Conservation (phyloP, 2,888 invertebrate genomes). For the Yponomeuta evonymella region DNA sequence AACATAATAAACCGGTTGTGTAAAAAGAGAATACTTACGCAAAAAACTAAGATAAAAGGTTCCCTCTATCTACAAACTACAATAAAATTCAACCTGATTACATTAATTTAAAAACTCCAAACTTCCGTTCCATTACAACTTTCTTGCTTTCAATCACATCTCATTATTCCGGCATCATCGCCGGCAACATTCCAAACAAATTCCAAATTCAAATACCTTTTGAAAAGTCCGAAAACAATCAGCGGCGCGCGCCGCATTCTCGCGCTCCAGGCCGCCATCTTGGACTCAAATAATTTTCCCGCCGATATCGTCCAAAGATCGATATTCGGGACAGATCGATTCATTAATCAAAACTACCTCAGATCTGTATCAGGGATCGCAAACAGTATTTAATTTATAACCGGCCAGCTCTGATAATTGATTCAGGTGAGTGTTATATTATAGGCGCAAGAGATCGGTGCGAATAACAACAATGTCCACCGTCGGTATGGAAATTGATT, state of each 20-base stretch:
- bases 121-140: not conserved
- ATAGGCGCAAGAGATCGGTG: slow-evolving; percentile 52
- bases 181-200: slow-evolving; percentile 6
- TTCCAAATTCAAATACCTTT: slow-evolving; percentile 12
- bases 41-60: too few relatives aligned
- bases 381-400: slow-evolving; percentile 71
- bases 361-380: slow-evolving; percentile 63
- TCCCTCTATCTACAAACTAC: too few relatives aligned
- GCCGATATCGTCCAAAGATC: slow-evolving; percentile 38
- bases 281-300: slow-evolving; percentile 48
- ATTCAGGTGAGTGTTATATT: slow-evolving; percentile 52
- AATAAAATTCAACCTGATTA: too few relatives aligned
- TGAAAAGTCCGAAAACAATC: slow-evolving; percentile 12
- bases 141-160: not conserved
- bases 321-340: slow-evolving; percentile 58
- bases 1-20: too few relatives aligned
- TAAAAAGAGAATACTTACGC: too few relatives aligned
- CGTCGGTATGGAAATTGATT: slow-evolving; percentile 43
- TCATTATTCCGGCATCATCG: not conserved
- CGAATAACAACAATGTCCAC: slow-evolving; percentile 61
- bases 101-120: too few relatives aligned
- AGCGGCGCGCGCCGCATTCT: slow-evolving; percentile 24
- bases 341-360: slow-evolving; percentile 65
- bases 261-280: slow-evolving; percentile 66
- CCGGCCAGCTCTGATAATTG: slow-evolving; percentile 55